Conservation (phyloP, 2,113 vertebrate species). For the Columba janthina region DNA sequence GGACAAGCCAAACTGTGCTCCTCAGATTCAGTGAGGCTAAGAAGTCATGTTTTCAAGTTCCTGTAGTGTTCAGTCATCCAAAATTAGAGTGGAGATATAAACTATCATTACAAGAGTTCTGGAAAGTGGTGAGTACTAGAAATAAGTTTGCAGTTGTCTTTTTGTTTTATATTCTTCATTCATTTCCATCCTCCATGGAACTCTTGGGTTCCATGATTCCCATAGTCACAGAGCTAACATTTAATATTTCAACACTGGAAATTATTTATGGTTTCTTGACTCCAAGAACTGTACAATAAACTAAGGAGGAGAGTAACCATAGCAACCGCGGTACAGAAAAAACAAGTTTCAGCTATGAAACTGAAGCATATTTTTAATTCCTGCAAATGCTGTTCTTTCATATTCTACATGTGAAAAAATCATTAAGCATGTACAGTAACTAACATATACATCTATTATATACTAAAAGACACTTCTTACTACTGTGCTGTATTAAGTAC, state of each 20-base stretch:
- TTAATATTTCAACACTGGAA: slow-evolving; percentile 38
- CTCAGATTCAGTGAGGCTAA: neutral
- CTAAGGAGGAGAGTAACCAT: slow-evolving; percentile 12
- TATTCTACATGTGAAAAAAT: neutral
- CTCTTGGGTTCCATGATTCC: neutral
- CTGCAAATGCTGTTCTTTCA: neutral
- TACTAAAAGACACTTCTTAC: neutral
- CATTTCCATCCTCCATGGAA: neutral
- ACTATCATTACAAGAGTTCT: neutral
- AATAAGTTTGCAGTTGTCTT: neutral
- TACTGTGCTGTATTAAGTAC: neutral
- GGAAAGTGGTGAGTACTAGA: neutral
- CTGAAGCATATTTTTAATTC: slow-evolving; percentile 12
- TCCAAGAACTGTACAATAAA: neutral
- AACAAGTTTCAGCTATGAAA: slow-evolving; percentile 1
- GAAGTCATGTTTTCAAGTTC: slow-evolving; percentile 16
- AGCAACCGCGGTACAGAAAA: neutral
- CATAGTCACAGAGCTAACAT: neutral
- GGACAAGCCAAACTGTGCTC: neutral
- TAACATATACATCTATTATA: neutral
- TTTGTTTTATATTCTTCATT: slow-evolving; percentile 3
- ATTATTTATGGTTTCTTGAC: slow-evolving; percentile 39
- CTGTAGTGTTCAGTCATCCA: neutral
- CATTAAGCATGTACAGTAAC: neutral
- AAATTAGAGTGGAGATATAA: slow-evolving; percentile 2